Evolutionary conservation across 2,797 vertebrate species (phyloP).

Genomic region (Falco biarmicus): DNA sequence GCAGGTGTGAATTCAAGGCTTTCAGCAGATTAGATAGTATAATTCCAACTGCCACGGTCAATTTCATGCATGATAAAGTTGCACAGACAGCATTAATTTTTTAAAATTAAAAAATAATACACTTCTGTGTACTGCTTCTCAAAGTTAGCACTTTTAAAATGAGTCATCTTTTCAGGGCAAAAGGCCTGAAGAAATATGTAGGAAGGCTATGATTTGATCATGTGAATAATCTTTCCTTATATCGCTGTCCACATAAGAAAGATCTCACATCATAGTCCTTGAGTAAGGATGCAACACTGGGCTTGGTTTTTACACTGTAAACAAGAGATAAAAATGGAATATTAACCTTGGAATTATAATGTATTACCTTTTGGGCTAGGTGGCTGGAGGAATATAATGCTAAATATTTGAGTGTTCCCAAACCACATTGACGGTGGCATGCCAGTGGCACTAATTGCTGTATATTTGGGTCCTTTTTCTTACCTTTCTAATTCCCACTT

Average conservation of each 20-base stretch:
- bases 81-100: not conserved
- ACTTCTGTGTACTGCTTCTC: not conserved
- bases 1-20: slow-evolving; percentile 5
- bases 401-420: not conserved
- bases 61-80: not conserved
- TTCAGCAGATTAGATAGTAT: not conserved
- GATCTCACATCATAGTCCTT: not conserved
- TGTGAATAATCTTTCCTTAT: not conserved
- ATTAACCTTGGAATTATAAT: not conserved
- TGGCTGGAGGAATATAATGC: not conserved
- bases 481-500: not conserved
- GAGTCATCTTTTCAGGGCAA: not conserved
- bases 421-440: not conserved
- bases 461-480: not conserved
- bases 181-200: not conserved
- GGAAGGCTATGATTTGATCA: not conserved
- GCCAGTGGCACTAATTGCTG: not conserved
- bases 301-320: not conserved
- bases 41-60: not conserved
- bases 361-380: not conserved
- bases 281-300: not conserved
- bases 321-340: not conserved
- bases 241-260: not conserved
- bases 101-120: not conserved
- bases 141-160: not conserved